Conservation (phyloP, 2,113 vertebrate species). For the Onychostruthus taczanowskii region DNA sequence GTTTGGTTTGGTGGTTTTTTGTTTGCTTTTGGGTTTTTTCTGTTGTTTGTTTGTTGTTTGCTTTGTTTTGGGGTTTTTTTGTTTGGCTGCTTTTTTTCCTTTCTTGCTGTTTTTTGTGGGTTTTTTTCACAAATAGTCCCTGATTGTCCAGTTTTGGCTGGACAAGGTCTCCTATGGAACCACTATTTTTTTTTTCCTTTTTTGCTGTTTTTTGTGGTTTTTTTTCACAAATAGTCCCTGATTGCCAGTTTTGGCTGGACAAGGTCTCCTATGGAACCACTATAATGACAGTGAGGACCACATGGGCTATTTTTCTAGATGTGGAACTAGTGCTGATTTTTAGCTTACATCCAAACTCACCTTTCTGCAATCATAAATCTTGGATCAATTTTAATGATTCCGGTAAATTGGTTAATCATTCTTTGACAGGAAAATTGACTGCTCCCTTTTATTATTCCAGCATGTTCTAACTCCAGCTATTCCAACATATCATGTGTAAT, state of each 20-base stretch:
- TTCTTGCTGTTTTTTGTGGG: too few species aligned
- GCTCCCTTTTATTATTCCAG: not conserved
- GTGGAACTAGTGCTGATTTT: not conserved
- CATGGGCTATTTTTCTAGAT: not conserved
- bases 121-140: too few species aligned
- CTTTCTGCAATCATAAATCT: not conserved
- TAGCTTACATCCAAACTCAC: not conserved
- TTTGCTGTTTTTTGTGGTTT: not conserved
- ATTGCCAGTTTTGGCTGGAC: not conserved
- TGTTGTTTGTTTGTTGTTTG: too few species aligned
- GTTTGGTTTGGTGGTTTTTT: not conserved
- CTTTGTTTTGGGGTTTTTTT: not conserved
- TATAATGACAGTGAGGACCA: not conserved
- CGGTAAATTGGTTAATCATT: not conserved
- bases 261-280: not conserved
- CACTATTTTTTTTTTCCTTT: too few species aligned
- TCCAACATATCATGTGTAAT: not conserved
- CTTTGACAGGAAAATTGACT: not conserved
- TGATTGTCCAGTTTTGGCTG: too few species aligned
- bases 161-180: too few species aligned
- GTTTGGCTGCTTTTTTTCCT: too few species aligned
- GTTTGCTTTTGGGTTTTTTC: too few species aligned
- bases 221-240: not conserved
- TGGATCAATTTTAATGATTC: not conserved
- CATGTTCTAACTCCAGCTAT: not conserved